phyloP scores from a whole-genome alignment of 2,888 invertebrate species.

The Oligia latruncula region DNA sequence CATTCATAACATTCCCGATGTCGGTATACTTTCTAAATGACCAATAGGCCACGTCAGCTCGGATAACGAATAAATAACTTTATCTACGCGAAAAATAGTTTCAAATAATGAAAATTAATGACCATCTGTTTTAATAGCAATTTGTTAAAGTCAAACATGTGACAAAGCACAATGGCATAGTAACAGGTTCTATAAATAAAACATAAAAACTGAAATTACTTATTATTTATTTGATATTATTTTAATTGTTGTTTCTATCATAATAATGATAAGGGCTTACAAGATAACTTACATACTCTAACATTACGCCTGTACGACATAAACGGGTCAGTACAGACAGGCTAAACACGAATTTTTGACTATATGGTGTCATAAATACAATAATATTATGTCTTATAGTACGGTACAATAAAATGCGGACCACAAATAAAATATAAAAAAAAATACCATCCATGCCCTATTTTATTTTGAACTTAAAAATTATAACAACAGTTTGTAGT shows the following conservation, averaged over 20 bases:
- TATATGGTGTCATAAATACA: conserved; percentile 6
- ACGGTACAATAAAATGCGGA: background rate
- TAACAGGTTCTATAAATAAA: background rate
- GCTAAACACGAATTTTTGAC: conserved; percentile 3
- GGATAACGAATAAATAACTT: conserved; percentile 17
- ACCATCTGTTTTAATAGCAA: conserved; percentile 17
- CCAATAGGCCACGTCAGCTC: conserved; percentile 47
- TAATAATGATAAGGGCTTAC: conserved; percentile 6
- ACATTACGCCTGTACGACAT: background rate
- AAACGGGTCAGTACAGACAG: background rate
- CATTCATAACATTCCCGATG: conserved; percentile 14
- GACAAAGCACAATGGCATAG: background rate
- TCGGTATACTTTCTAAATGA: conserved; percentile 17
- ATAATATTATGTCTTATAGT: conserved; percentile 6
- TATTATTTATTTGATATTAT: conserved; percentile 10
- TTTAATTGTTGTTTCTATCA: conserved; percentile 14
- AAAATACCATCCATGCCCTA: conserved; percentile 28
- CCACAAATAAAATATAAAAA: background rate
- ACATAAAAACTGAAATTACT: background rate
- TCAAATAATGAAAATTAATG: background rate
- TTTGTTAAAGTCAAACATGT: background rate
- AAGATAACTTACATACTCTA: background rate
- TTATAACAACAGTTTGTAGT: conserved; percentile 59
- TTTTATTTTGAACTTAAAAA: conserved; percentile 45
- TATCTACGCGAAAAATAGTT: background rate